These are phyloP conservation scores for Turnix velox DNA, from an alignment of 2,113 vertebrate genomes.

Conservation along the genomic window DNA sequence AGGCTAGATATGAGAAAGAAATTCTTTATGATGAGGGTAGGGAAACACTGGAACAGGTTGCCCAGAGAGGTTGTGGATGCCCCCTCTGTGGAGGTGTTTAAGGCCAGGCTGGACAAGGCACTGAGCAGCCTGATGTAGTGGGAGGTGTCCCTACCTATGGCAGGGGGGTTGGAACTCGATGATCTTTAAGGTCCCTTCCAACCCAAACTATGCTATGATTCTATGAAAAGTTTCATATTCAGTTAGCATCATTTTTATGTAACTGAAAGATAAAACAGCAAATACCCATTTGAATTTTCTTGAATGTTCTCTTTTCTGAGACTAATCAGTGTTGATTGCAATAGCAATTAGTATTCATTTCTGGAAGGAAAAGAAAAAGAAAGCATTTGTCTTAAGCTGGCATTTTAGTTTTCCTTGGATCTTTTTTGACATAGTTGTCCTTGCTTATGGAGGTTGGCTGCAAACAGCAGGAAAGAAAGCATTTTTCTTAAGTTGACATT, in stretches of 20 bases:
- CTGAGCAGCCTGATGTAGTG: no score
- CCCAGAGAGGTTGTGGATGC: no score
- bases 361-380: not conserved
- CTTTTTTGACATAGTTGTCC: not conserved
- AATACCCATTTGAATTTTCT: not conserved
- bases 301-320: not conserved
- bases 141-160: no score
- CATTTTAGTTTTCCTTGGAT: not conserved
- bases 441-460: not conserved
- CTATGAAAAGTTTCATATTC: not conserved
- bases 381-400: not conserved
- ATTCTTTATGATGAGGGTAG: no score
- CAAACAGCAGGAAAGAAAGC: not conserved
- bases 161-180: no score
- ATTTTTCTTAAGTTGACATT: not conserved
- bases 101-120: no score
- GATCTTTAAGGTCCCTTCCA: no score
- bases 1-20: no score
- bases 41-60: no score
- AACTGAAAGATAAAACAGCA: not conserved
- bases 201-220: no score
- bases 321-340: not conserved
- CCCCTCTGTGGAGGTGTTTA: no score
- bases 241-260: not conserved
- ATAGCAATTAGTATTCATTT: not conserved